Evolutionary conservation across 2,113 vertebrate species (phyloP).

Genomic region (Indri indri): DNA sequence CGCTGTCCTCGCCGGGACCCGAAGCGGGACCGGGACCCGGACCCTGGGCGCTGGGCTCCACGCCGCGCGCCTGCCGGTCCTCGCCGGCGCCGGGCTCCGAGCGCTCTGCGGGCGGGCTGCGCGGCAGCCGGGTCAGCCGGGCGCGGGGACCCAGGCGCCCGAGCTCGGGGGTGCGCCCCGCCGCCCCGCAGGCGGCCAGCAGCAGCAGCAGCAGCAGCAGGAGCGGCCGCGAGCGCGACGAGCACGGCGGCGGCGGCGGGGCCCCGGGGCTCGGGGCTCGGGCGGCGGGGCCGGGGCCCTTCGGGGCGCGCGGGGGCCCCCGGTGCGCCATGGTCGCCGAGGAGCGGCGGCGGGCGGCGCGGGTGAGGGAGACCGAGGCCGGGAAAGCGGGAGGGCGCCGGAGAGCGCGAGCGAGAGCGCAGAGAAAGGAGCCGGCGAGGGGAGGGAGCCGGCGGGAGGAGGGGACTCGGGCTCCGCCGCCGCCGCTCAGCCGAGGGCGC

Average conservation of each 20-base stretch:
- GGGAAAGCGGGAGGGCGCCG: conserved; percentile 68
- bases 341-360: conserved; percentile 66
- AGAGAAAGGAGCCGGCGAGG: conserved; percentile 64
- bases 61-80: conserved; percentile 53
- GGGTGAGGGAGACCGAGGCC: conserved; percentile 73
- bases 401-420: conserved; percentile 76
- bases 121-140: conserved; percentile 40
- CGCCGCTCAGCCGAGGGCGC: conserved; percentile 70
- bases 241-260: neutral
- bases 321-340: conserved; percentile 85
- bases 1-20: conserved; percentile 45
- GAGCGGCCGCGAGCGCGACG: neutral
- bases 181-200: conserved; percentile 80
- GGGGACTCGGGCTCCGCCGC: conserved; percentile 48
- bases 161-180: conserved; percentile 79
- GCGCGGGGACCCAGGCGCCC: conserved; percentile 78
- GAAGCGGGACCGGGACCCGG: neutral
- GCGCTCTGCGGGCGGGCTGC: conserved; percentile 74
- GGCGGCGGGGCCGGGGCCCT: conserved; percentile 61
- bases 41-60: neutral
- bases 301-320: conserved; percentile 80
- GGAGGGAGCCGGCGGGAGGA: conserved; percentile 69
- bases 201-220: conserved; percentile 20
- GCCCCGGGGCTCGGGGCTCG: conserved; percentile 37
- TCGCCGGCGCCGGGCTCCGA: conserved; percentile 40